These are phyloP conservation scores for Phocoena phocoena DNA, from an alignment of 2,113 vertebrate species.

Conservation along the genomic window DNA sequence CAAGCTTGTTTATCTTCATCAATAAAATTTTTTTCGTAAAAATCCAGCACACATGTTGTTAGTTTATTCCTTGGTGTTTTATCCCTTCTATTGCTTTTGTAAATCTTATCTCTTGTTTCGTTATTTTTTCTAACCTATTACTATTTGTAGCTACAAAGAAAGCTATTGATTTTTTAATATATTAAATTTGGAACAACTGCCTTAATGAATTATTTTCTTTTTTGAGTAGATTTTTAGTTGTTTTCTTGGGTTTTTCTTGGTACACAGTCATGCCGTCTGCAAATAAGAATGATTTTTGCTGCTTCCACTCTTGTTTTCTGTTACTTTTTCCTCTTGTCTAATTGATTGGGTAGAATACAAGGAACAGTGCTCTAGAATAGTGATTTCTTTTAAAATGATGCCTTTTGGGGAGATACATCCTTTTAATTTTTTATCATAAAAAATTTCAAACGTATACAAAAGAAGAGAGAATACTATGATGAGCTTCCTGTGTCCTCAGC, in stretches of 20 bases:
- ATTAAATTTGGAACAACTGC: not conserved
- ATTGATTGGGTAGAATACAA: not conserved
- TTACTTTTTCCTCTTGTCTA: not conserved
- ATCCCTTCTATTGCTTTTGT: not conserved
- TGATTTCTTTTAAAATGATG: not conserved
- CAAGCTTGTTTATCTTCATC: not conserved
- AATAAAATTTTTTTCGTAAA: not conserved
- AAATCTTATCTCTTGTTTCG: not conserved
- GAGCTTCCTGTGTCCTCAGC: fast-evolving
- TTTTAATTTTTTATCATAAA: not conserved
- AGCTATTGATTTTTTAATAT: not conserved
- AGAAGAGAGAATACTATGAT: too few species aligned
- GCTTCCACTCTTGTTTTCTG: not conserved
- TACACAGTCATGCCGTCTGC: not conserved
- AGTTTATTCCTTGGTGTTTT: not conserved
- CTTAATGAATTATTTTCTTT: not conserved
- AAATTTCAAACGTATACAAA: not conserved
- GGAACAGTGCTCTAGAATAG: not conserved
- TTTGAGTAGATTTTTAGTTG: not conserved
- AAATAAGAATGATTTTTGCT: not conserved
- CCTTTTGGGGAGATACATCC: not conserved
- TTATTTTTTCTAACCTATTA: not conserved
- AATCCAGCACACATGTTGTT: not conserved
- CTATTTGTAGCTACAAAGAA: not conserved
- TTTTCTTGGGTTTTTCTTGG: not conserved